Base-by-base conservation (phyloP, 2,113 vertebrate genomes). In the Cathartes aura region DNA sequence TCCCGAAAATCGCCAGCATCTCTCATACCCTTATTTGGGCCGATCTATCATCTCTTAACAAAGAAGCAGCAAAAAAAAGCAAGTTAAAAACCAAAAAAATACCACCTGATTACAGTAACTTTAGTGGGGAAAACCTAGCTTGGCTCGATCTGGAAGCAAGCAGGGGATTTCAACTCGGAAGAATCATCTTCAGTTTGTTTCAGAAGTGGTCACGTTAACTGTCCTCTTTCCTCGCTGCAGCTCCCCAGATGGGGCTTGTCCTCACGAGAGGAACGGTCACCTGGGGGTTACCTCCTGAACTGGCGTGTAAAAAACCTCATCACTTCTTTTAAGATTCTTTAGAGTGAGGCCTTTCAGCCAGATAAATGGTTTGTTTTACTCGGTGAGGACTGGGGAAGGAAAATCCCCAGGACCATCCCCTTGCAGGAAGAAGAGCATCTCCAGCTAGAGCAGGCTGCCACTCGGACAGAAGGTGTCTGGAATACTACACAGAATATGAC, bases 11-110 rank as follows among this genome's bases (percentile, higher is more conserved):
- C 16, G 18, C 87, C 71, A 87, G 93, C 85, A 71, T 85, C 50
- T 79, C 82, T 85, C 93, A 90, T 73, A 88, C 70, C 95, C 92
- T 94, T 95, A 92, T 96, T 97, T 97, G 93, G 96, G 74, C 92
- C 8, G 53, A 68, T 83, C 66, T 48, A 95, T 68, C 58, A 29
- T 62, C 89, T 60, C 74, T 60, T 59, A 30, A 64, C 76, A 83
- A 92, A 93, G 43, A 90, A 93, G 36, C 30, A 86, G 36, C 3
- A 43, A 45, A 47, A 38, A 30, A 22, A 68, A 36, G 8, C 8
- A 53, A 68, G 72, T 43, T 43, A 67, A 74, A 91, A 74, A 12
- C 22, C 38, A 29, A 42, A 63, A 82, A 79, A 48, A 45, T 15
- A 72, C 43, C 43, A 87, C 79, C 67, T 88, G 79, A 45, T 36